These are phyloP conservation scores for Torymus tubicola DNA, from an alignment of 2,888 invertebrate species.

Conservation along the genomic window DNA sequence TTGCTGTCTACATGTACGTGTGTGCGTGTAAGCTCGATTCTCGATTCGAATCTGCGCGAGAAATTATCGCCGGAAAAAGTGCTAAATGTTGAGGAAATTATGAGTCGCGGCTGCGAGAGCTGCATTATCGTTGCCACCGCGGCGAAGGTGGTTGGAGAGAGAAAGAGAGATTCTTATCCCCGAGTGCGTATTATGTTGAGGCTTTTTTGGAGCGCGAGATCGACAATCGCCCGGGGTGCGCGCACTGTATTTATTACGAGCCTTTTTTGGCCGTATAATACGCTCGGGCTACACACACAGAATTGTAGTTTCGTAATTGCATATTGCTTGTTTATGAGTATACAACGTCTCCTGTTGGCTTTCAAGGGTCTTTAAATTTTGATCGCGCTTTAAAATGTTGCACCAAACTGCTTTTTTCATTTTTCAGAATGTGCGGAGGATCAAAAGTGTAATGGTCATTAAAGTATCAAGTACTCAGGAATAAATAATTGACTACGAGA, in stretches of 20 bases:
- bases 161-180: conserved; percentile 60
- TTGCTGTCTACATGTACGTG: conserved; percentile 51
- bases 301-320: conserved; percentile 25
- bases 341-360: background rate
- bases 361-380: background rate
- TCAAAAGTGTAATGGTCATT: too few relatives aligned
- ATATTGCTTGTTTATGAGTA: background rate
- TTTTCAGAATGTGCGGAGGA: too few relatives aligned
- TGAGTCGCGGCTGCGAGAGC: conserved; percentile 57
- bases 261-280: background rate
- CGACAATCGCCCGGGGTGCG: conserved; percentile 37
- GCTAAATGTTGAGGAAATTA: conserved; percentile 66
- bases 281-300: background rate
- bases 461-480: too few relatives aligned
- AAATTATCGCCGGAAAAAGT: conserved; percentile 60
- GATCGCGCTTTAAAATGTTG: background rate
- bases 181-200: conserved; percentile 37
- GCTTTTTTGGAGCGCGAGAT: conserved; percentile 23
- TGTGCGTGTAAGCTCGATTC: background rate
- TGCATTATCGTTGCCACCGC: background rate
- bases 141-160: background rate
- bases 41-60: conserved; percentile 55
- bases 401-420: too few relatives aligned
- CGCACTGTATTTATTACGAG: background rate
- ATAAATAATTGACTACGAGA: too few relatives aligned